Evolutionary conservation across 35 echinoderm and acorn worm species (phyloP).

Genomic region (Hemicentrotus pulcherrimus): DNA sequence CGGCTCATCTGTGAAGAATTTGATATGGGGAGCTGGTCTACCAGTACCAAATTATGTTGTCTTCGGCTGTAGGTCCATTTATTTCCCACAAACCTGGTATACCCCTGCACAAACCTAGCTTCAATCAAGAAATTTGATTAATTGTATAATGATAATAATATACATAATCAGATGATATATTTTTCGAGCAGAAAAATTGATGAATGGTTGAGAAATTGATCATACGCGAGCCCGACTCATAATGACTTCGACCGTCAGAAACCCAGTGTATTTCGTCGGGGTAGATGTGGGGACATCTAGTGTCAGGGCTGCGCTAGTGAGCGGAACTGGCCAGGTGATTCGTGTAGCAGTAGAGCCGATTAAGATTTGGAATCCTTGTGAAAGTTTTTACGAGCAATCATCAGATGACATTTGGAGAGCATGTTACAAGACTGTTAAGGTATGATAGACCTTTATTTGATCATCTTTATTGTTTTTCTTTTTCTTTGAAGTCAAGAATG

Average conservation of each 20-base stretch:
- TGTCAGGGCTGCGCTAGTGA: constrained; percentile 79
- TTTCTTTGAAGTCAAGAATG: too few relatives aligned
- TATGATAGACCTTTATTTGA: constrained; percentile 31
- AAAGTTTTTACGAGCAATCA: constrained; percentile 88
- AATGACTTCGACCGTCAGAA: background rate
- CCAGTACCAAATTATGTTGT: too few relatives aligned
- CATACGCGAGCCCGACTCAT: too few relatives aligned
- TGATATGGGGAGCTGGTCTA: too few relatives aligned
- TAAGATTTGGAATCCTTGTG: constrained; percentile 68
- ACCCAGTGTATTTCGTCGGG: constrained; percentile 63
- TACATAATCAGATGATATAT: too few relatives aligned
- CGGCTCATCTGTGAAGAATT: too few relatives aligned
- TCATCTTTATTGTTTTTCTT: too few relatives aligned
- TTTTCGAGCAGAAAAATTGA: background rate
- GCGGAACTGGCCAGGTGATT: constrained; percentile 57
- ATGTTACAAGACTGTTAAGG: constrained; percentile 79
- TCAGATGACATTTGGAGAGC: constrained; percentile 84
- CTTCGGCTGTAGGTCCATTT: too few relatives aligned
- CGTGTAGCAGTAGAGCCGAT: constrained; percentile 56
- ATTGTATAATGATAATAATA: too few relatives aligned
- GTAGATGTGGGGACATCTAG: constrained; percentile 90
- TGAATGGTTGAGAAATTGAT: background rate
- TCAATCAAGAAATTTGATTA: too few relatives aligned
- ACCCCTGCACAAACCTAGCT: too few relatives aligned
- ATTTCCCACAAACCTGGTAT: too few relatives aligned